Evolutionary conservation across 2,888 invertebrate genomes (phyloP), one percentile per base, ranked within the genome.

Genomic region (Idaea straminata): DNA sequence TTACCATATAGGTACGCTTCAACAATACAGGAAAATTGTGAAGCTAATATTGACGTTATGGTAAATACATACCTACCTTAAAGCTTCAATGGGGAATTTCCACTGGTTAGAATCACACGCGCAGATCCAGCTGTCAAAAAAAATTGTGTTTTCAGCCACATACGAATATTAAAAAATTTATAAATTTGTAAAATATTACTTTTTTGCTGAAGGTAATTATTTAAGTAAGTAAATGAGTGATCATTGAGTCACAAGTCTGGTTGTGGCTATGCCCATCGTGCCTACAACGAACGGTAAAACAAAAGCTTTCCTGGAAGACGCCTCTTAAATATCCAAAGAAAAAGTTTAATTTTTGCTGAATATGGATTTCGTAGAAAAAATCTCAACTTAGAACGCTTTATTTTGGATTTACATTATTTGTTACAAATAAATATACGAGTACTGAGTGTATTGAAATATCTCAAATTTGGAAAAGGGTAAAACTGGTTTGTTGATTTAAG

Each of bases 381-480:
- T 47, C 47, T 47, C 47, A 73, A 72, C 75, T 76, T 76, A 76
- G 73, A 74, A 75, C 72, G 75, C 66, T 72, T 66, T 70, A 75
- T 73, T 75, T 71, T 47, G 47, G 13, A 76, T 76, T 74, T 74
- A 74, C 72, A 75, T 71, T 68, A 63, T 61, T 59, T 62, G 36
- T 61, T 70, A 70, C 63, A 61, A 69, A 71, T 70, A 70, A 16
- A 7, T 5, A 6, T 13, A 47, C 10, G 10, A 10, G 36, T 13
- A 13, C 7, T 13, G 47, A 47, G 5, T 47, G 2, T 7, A 47
- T 0, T 47, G 10, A 5, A 7, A 10, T 5, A 10, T 10, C 36
- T 3, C 36, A 7, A 36, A 2, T 36, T 36, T 25, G 25, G 25
- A 25, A 25, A 25, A 25, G 25, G 25, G 25, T 25, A 25, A 25